Percentiles rank a stretch among this genome's conserved stretches.
Conservation (phyloP, 2,113 vertebrate genomes). For the Rhineura floridana region DNA sequence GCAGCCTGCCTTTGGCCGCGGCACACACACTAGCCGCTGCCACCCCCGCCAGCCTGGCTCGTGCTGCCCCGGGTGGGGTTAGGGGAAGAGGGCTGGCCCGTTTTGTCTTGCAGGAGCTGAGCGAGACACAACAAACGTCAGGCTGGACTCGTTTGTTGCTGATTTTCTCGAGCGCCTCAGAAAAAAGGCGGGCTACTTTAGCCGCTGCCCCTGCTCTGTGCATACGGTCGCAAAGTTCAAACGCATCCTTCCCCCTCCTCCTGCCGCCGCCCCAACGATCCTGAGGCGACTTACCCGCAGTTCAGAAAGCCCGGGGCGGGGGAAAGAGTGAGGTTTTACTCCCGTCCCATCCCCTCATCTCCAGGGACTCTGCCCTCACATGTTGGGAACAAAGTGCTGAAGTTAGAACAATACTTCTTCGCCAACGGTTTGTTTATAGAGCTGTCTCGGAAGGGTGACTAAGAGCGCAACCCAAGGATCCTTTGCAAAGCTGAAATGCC, state of each 20-base stretch:
- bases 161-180: background rate
- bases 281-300: background rate
- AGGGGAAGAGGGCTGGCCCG: background rate
- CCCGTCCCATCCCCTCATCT: background rate
- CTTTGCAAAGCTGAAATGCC: background rate
- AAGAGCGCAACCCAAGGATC: conserved; percentile 23
- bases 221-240: background rate
- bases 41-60: conserved; percentile 2
- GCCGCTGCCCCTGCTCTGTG: no score
- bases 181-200: background rate
- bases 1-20: background rate
- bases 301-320: no score
- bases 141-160: no score
- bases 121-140: no score
- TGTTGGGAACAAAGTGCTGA: background rate
- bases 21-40: background rate
- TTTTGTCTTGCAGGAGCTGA: background rate
- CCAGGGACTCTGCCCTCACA: background rate
- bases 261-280: background rate
- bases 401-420: background rate
- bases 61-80: background rate
- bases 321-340: background rate
- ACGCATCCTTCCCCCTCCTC: no score
- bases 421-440: background rate
- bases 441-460: background rate